Evolutionary conservation across 1,140 invertebrate genomes (phyloP).

Genomic region (Drosophila kurseongensis): DNA sequence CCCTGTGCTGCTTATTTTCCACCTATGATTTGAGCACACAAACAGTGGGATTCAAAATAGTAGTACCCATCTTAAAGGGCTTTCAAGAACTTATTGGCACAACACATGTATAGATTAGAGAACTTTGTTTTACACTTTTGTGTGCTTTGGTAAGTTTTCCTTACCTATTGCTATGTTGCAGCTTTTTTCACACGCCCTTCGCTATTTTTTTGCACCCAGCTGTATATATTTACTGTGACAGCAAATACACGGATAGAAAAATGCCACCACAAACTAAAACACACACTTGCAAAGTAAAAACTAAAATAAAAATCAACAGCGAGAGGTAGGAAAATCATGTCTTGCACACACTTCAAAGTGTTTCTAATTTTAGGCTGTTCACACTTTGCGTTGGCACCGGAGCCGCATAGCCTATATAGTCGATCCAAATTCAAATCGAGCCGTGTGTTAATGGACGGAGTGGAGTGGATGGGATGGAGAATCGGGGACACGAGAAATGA

Average conservation of each 20-base stretch:
- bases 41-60: neutral
- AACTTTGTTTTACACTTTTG: neutral
- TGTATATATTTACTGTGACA: constrained; percentile 8
- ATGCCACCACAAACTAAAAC: constrained; percentile 29
- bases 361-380: constrained; percentile 73
- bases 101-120: too few relatives aligned
- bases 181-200: neutral
- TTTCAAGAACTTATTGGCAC: neutral
- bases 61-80: neutral
- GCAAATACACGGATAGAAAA: constrained; percentile 12
- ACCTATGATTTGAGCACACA: constrained; percentile 3
- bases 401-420: constrained; percentile 10
- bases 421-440: constrained; percentile 22
- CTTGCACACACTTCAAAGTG: constrained; percentile 61
- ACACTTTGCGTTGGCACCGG: constrained; percentile 74
- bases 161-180: neutral
- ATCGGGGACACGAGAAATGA: constrained; percentile 55
- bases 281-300: constrained; percentile 9
- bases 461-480: constrained; percentile 4
- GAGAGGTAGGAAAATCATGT: constrained; percentile 28
- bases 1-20: constrained; percentile 19
- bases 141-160: neutral
- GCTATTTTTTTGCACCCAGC: neutral
- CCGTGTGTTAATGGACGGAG: constrained; percentile 9
- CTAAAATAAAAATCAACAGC: constrained; percentile 36